phyloP scores from a whole-genome alignment of 2,888 invertebrate genomes.

The Argyresthia goedartella region DNA sequence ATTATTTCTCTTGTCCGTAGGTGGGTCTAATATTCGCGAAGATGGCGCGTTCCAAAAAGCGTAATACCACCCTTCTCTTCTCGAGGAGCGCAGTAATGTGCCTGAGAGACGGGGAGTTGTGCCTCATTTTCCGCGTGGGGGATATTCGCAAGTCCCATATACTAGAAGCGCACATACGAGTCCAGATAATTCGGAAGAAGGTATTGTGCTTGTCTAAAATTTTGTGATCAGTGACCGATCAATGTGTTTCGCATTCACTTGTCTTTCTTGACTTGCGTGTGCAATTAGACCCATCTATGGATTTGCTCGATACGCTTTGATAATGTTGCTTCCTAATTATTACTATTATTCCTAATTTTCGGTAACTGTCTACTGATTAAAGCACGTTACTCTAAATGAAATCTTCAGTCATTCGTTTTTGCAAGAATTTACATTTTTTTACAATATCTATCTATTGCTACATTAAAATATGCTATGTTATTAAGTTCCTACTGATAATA shows the following conservation, averaged over 20 bases:
- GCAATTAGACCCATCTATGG: constrained; percentile 52
- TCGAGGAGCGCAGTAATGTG: constrained; percentile 94
- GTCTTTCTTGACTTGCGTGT: constrained; percentile 5
- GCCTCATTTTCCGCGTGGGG: constrained; percentile 94
- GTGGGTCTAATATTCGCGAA: constrained; percentile 80
- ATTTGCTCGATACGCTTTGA: constrained; percentile 14
- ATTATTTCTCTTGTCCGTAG: constrained; percentile 59
- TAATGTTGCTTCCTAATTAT: too few species aligned
- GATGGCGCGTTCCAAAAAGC: constrained; percentile 94
- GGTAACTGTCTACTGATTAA: too few species aligned
- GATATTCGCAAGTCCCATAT: constrained; percentile 98
- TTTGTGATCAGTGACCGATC: constrained; percentile 9
- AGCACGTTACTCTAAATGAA: too few species aligned
- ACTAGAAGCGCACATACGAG: constrained; percentile 95
- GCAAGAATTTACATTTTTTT: too few species aligned
- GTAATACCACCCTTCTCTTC: constrained; percentile 95
- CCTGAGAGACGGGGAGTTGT: constrained; percentile 90
- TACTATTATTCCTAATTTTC: too few species aligned
- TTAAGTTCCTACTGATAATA: too few species aligned
- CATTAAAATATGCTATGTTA: too few species aligned
- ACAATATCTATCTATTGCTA: too few species aligned
- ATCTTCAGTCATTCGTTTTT: too few species aligned
- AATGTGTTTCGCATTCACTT: constrained; percentile 7
- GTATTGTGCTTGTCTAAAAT: constrained; percentile 53
- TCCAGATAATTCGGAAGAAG: constrained; percentile 94